Conservation (phyloP, 2,888 invertebrate species). For the Chelonus formosanus region DNA sequence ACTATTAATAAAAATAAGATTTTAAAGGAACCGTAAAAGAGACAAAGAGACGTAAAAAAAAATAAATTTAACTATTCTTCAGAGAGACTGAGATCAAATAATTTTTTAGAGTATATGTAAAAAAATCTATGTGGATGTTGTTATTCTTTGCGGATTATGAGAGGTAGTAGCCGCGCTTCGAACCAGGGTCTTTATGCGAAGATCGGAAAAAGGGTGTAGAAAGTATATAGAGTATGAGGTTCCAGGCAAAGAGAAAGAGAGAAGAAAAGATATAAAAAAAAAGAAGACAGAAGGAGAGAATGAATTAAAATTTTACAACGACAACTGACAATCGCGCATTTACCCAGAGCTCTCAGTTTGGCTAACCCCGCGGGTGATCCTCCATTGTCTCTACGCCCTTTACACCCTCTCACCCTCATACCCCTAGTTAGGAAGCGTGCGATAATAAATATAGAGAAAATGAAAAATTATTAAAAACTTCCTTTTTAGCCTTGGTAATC, state of each 20-base stretch:
- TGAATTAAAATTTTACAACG: conserved; percentile 60
- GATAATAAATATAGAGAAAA: conserved; percentile 66
- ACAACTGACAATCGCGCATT: conserved; percentile 52
- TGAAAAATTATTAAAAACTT: conserved; percentile 66
- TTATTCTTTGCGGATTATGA: conserved; percentile 44
- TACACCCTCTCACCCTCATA: conserved; percentile 24
- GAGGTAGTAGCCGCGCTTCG: conserved; percentile 30
- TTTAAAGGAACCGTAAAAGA: no score
- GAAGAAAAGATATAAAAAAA: conserved; percentile 14
- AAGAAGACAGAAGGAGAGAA: conserved; percentile 31
- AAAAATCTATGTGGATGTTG: conserved; percentile 37
- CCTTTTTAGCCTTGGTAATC: conserved; percentile 65
- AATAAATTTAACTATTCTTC: not conserved
- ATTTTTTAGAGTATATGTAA: not conserved
- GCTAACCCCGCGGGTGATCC: conserved; percentile 44
- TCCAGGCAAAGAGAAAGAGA: not conserved
- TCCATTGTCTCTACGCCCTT: conserved; percentile 55
- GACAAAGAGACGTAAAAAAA: no score
- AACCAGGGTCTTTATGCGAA: conserved; percentile 4
- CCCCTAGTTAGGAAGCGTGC: conserved; percentile 59
- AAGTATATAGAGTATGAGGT: not conserved
- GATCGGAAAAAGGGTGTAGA: not conserved
- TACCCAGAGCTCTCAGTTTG: conserved; percentile 38
- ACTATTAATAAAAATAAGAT: no score
- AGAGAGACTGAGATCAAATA: no score